Percentiles rank a stretch among this genome's conserved stretches.
These are phyloP conservation scores for Drosophila insularis DNA, from an alignment of 1,140 invertebrate genomes.

Conservation along the genomic window DNA sequence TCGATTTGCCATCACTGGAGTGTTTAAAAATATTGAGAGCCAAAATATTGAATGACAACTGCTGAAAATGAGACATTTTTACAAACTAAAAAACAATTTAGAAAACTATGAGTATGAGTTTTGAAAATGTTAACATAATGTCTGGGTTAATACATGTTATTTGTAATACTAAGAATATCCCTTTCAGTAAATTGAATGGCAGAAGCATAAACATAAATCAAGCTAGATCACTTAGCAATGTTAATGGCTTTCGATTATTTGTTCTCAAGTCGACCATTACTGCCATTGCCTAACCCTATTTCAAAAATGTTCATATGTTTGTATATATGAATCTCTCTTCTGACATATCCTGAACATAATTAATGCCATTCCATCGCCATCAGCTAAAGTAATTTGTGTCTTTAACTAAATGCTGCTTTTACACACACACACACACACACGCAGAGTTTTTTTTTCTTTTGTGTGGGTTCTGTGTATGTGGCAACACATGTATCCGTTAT, in stretches of 20 bases:
- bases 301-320: not conserved
- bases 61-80: too few species aligned
- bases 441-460: slow-evolving; percentile 6
- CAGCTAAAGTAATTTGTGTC: slow-evolving; percentile 33
- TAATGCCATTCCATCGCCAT: slow-evolving; percentile 34
- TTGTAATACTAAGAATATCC: not conserved
- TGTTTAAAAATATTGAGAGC: too few species aligned
- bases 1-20: too few species aligned
- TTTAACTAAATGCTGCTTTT: slow-evolving; percentile 44
- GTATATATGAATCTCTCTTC: not conserved
- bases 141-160: not conserved
- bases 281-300: not conserved
- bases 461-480: slow-evolving; percentile 5
- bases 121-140: not conserved
- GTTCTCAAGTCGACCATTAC: not conserved
- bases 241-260: slow-evolving; percentile 17
- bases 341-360: slow-evolving; percentile 37
- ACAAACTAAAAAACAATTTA: too few species aligned
- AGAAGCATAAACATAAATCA: slow-evolving; percentile 12
- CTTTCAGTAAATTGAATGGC: too few species aligned
- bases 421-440: not conserved
- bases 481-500: slow-evolving; percentile 45
- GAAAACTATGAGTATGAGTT: too few species aligned
- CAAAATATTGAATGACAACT: too few species aligned
- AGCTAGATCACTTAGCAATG: not conserved